Percentiles rank a stretch among this genome's conserved stretches.
These are phyloP conservation scores for Cygnus buccinator DNA, from an alignment of 2,113 vertebrate species.

Conservation along the genomic window DNA sequence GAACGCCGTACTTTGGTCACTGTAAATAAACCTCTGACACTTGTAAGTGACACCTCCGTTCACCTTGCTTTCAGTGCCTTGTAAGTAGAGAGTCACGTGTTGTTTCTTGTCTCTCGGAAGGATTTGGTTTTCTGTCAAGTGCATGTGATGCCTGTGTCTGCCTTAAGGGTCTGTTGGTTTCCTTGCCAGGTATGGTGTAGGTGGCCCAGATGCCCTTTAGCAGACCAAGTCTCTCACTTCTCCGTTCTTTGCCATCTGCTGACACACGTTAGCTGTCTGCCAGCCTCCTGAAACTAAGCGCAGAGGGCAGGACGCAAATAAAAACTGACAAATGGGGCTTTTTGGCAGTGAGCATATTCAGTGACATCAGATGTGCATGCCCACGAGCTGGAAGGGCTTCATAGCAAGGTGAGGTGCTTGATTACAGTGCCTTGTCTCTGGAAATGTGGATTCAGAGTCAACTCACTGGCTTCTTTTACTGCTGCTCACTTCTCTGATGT, in stretches of 20 bases:
- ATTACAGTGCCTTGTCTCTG: background rate
- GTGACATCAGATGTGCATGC: fast-evolving
- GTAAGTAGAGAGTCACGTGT: background rate
- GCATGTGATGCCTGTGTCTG: background rate
- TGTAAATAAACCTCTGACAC: background rate
- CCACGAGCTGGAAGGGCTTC: background rate
- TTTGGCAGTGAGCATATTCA: background rate
- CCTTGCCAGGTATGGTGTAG: background rate
- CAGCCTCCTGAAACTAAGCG: background rate
- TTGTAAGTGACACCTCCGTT: background rate
- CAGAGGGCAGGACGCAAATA: fast-evolving
- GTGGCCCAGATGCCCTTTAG: background rate
- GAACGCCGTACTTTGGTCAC: background rate
- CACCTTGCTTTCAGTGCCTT: background rate
- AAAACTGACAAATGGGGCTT: background rate
- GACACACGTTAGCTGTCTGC: background rate
- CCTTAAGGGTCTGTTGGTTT: background rate
- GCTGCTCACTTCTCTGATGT: background rate
- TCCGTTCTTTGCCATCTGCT: background rate
- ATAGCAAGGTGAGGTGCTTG: background rate
- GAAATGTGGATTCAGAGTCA: background rate
- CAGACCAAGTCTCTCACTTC: background rate
- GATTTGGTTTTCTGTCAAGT: background rate
- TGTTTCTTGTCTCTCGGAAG: background rate
- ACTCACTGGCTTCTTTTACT: background rate